Base-by-base conservation (phyloP, 64 coral and sea anemone species). In the Hydrozoanthus tunicans region DNA sequence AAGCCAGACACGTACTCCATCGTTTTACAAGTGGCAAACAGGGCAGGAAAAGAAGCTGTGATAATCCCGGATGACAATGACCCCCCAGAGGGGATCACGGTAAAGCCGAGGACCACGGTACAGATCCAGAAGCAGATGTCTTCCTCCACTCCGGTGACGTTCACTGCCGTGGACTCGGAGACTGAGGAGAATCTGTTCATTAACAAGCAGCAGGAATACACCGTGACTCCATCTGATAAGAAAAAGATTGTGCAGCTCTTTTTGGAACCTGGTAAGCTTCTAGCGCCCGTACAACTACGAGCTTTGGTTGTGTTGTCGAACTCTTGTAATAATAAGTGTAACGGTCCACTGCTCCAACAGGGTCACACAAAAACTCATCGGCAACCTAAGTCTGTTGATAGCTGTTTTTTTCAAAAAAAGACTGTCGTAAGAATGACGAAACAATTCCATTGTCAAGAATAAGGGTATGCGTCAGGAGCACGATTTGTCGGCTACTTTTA, bases 141-240 rank as follows among this genome's bases (percentile, higher is more conserved):
- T 5, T 9, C 53, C 64, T 84, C 70, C 53, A 64, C 23, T 2
- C 80, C 91, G 1, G 82, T 96, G 9, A 83, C 74, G 26, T 96
- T 96, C 51, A 79, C 64, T 72, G 94, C 94, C 81, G 81, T 96
- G 24, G 94, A 96, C 27, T 74, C 91, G 20, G 94, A 82, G 26
- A 96, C 94, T 3, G 94, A 96, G 57, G 93, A 83, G 12, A 64
- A 81, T 14, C 59, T 96, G 59, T 70, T 86, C 27, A 81, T 96
- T 24, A 93, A 96, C 58, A 90, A 92, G 0, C 86, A 85, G 67
- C 75, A 93, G 7, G 70, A 71, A 3, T 66, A 64, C 12, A 91
- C 53, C 15, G 88, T 96, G 1, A 64, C 81, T 11, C 94, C 94
- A 11, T 93, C 88, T 7, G 85, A 79, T 9, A 93, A 93, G 20